Evolutionary conservation across 1,140 invertebrate genomes (phyloP), one percentile per base, ranked within the genome.

Genomic region (Formica exsecta): DNA sequence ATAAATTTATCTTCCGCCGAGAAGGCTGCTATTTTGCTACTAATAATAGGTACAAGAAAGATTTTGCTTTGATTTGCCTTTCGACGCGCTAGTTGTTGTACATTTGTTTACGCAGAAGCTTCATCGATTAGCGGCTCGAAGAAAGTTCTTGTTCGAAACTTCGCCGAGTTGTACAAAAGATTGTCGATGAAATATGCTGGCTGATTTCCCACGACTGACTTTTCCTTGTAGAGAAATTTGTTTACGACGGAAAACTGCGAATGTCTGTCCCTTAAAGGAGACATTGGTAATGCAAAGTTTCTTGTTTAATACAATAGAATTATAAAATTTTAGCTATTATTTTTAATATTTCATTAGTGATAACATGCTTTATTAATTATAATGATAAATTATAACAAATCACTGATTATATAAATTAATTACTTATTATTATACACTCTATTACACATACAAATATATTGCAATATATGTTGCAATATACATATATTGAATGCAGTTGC

Each of bases 111-210:
- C 65, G 32, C 32, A 32, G n/a, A 16, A 54, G 64, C 16, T 80
- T 80, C 25, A 29, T 29, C 32, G 76, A 70, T 80, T 70, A 79
- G 76, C 32, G 32, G 6, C 7, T n/a, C n/a, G 16, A 70, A 38
- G 76, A 57, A 80, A 80, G 64, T 80, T 70, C n/a, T 70, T 36
- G 13, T 16, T 29, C 76, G 51, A 57, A 79, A 80, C 64, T 80
- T 80, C 41, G 29, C 48, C 32, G 48, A 80, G 22, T 36, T 80
- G 9, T 54, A 38, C 44, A 70, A 80, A 80, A 80, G 64, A 80
- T 80, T 79, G n/a, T 22, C 44, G 8, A 54, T 70, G 64, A 80
- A 80, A 80, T 54, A 80, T 54, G 44, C 22, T 36, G 64, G 41
- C 29, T 54, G 76, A 79, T 54, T 79, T 79, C 64, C 48, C n/a